phyloP scores from a whole-genome alignment of 2,113 vertebrate species.

The Octodon degus region DNA sequence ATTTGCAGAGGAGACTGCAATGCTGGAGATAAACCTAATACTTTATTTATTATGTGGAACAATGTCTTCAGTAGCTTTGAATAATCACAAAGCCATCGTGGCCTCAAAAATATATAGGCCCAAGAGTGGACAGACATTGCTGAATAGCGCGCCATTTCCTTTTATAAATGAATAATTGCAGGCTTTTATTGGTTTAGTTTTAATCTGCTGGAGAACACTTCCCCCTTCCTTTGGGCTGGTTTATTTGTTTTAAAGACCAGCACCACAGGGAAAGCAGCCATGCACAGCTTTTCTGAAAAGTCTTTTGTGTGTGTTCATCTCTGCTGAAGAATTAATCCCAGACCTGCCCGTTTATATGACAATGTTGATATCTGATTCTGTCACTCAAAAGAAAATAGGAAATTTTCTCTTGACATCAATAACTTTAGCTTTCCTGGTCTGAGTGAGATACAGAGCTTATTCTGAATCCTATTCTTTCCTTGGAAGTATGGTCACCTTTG shows the following conservation, averaged over 20 bases:
- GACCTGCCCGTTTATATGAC: conserved; percentile 68
- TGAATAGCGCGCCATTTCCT: conserved; percentile 59
- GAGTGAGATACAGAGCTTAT: not conserved
- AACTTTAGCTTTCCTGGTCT: conserved; percentile 53
- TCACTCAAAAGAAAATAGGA: conserved; percentile 75
- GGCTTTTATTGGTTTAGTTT: conserved; percentile 66
- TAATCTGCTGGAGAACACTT: conserved; percentile 62
- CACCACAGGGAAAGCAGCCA: conserved; percentile 49
- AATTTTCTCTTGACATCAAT: conserved; percentile 58
- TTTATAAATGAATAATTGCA: conserved; percentile 69
- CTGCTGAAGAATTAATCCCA: conserved; percentile 71
- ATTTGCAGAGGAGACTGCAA: not conserved
- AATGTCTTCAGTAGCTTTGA: not conserved
- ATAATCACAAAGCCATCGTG: not conserved
- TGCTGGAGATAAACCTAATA: not conserved
- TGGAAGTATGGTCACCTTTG: not conserved
- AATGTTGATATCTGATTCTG: conserved; percentile 78
- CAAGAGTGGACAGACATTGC: conserved; percentile 30
- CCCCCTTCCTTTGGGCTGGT: conserved; percentile 43
- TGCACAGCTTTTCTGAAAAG: conserved; percentile 67
- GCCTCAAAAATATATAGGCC: conserved; percentile 43
- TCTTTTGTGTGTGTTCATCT: conserved; percentile 78
- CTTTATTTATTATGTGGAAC: conserved; percentile 17
- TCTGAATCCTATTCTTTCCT: conserved; percentile 17
- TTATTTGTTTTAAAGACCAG: conserved; percentile 78